Base-by-base conservation (phyloP, 2,113 vertebrate genomes). In the Halcyon senegalensis region DNA sequence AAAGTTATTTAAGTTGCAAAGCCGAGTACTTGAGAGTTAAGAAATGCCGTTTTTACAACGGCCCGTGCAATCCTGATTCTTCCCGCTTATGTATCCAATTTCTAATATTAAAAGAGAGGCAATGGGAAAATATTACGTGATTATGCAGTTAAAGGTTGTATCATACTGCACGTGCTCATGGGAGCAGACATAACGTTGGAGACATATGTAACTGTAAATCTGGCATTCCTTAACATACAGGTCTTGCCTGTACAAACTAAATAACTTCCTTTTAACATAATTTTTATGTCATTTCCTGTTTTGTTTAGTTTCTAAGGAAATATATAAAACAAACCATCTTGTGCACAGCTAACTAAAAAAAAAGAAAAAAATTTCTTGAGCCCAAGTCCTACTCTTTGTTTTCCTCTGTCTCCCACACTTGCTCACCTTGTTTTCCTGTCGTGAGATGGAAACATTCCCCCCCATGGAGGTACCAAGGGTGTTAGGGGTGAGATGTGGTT, bases 1-100 rank as follows among this genome's bases (percentile, higher is more conserved):
- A 92, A 96, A 93, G 86, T 94, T 93, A 95, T 95, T 94, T 87
- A 44, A 87, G 81, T 82, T 91, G 89, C 84, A 96, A 96, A 96
- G 92, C 92, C 94, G 87, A 94, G 77, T 20, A 18, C 53, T 94
- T 87, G 76, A 8, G 93, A 95, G 90, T 68, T 90, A 94, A 94
- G 89, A 84, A 94, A 91, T 4, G 24, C 44, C 80, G 87, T 87
- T 94, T 94, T 91, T 81, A 82, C 90, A 82, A 33, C 62, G 74
- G 93, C 81, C 63, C 72, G 8, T 78, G 69, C 90, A 95, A 94
- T 90, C 80, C 81, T 27, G 77, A 79, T 17, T 91, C 94, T 90
- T 96, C 90, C 84, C 9, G 8, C 80, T 87, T 68, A 23, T 5
- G 66, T 43, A 92, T 87, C 94, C 69, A 92, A 59, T 55, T 77